These are phyloP conservation scores for Acrobasis repandana DNA, from an alignment of 2,888 invertebrate species.

Conservation along the genomic window DNA sequence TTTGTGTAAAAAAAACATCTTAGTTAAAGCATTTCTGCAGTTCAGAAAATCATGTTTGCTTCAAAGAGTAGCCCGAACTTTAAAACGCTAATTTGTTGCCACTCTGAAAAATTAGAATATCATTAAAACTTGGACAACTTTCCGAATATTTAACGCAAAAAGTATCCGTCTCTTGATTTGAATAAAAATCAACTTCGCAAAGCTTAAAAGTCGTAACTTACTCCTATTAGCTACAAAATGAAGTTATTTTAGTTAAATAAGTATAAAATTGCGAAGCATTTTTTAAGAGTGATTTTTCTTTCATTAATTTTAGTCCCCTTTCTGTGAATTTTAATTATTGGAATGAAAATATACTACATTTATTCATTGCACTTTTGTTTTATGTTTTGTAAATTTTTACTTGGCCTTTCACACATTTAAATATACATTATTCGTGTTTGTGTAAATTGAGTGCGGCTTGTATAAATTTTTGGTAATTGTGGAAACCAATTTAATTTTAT, in stretches of 20 bases:
- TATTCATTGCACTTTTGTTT: too few relatives aligned
- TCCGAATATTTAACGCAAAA: constrained; percentile 20
- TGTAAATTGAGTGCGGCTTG: too few relatives aligned
- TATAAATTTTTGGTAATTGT: too few relatives aligned
- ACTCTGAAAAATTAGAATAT: constrained; percentile 17
- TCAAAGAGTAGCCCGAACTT: neutral
- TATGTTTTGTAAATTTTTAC: too few relatives aligned
- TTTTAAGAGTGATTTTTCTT: constrained; percentile 13
- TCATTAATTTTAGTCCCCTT: constrained; percentile 5
- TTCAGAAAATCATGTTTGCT: too few relatives aligned
- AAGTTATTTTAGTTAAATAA: constrained; percentile 14
- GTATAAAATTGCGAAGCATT: neutral
- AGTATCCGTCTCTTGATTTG: constrained; percentile 18
- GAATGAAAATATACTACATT: too few relatives aligned
- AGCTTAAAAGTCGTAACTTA: constrained; percentile 20
- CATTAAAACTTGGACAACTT: constrained; percentile 20
- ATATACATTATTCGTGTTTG: too few relatives aligned
- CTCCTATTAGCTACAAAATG: constrained; percentile 18
- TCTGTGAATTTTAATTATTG: neutral
- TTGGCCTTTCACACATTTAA: too few relatives aligned
- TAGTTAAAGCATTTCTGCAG: too few relatives aligned
- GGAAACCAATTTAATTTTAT: too few relatives aligned
- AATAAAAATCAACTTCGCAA: constrained; percentile 21
- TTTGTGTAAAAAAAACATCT: too few relatives aligned
- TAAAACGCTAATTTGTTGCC: constrained; percentile 7